These are phyloP conservation scores for Okapia johnstoni DNA, from an alignment of 2,113 vertebrate species.

Conservation along the genomic window DNA sequence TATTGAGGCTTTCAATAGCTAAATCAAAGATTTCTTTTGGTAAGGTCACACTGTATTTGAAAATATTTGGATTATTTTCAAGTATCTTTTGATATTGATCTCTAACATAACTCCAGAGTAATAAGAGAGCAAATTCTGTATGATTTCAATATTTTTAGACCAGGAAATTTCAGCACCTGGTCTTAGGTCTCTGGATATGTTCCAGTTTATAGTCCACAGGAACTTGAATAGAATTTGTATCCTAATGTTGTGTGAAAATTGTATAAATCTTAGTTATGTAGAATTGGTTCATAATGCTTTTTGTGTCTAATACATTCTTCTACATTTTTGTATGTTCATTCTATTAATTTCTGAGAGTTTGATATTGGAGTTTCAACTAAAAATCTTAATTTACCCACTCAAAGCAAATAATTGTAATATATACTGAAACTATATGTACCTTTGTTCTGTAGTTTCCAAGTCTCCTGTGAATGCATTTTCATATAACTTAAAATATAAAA, in stretches of 20 bases:
- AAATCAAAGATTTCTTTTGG: neutral
- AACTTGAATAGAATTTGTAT: neutral
- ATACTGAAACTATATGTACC: neutral
- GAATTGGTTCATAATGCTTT: neutral
- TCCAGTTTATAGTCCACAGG: neutral
- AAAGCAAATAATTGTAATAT: neutral
- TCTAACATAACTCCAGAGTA: neutral
- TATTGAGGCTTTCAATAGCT: neutral
- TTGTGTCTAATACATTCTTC: neutral
- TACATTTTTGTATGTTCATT: neutral
- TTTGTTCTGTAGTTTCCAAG: neutral
- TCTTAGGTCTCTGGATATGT: neutral
- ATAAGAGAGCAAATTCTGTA: neutral
- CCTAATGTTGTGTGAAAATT: neutral
- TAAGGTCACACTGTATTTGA: neutral
- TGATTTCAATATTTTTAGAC: neutral
- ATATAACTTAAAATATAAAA: neutral
- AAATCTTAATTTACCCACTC: neutral
- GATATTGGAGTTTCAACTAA: neutral
- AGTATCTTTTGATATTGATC: neutral
- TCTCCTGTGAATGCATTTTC: neutral
- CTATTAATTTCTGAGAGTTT: neutral
- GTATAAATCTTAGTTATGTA: neutral
- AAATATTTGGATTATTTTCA: neutral
- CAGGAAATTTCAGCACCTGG: neutral